Conservation (phyloP, 2,113 vertebrate genomes). For the Callipepla californica region DNA sequence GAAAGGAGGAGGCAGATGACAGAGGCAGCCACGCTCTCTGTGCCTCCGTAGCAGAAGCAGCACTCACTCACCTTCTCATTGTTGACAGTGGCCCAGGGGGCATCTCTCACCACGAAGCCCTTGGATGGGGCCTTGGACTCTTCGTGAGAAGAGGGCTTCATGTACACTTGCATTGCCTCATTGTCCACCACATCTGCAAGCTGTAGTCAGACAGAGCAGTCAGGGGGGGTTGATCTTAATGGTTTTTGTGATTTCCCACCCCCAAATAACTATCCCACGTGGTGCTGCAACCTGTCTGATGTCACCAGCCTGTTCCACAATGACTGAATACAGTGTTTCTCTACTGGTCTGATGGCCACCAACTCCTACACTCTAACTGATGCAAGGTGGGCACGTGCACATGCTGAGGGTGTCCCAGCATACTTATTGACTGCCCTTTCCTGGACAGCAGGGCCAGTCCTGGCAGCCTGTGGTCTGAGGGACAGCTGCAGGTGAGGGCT, state of each 20-base stretch:
- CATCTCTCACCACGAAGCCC: slow-evolving; percentile 97
- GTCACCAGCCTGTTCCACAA: background rate
- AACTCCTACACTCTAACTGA: background rate
- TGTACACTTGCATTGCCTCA: slow-evolving; percentile 90
- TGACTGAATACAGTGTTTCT: background rate
- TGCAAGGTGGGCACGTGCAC: background rate
- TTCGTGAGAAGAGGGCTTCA: slow-evolving; percentile 86
- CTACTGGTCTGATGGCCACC: background rate
- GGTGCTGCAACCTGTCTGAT: background rate
- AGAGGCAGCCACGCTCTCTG: background rate
- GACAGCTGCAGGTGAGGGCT: background rate
- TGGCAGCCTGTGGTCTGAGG: background rate
- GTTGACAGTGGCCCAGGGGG: slow-evolving; percentile 90
- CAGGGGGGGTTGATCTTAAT: fast-evolving
- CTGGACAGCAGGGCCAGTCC: background rate
- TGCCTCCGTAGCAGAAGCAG: background rate
- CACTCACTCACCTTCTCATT: slow-evolving; percentile 92
- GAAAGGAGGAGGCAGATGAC: background rate
- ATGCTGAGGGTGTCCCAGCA: background rate
- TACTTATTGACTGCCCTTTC: background rate
- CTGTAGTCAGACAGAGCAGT: slow-evolving; percentile 65
- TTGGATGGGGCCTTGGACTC: slow-evolving; percentile 91
- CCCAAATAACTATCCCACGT: background rate
- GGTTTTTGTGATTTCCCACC: background rate
- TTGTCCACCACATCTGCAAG: slow-evolving; percentile 93